Evolutionary conservation across 2,888 invertebrate species (phyloP).

Genomic region (Ellobium chinense): DNA sequence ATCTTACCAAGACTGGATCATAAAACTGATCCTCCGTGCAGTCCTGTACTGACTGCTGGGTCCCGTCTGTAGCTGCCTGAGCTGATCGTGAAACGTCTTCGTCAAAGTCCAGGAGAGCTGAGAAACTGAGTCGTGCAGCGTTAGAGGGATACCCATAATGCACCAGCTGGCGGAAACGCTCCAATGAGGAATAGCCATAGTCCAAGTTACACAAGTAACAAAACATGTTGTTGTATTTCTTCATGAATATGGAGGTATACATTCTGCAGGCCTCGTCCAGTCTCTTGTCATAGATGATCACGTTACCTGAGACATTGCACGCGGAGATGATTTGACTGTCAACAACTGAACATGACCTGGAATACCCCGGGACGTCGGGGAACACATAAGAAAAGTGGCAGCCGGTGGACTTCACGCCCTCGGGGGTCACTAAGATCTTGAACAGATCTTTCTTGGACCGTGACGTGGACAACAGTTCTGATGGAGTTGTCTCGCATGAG

Average conservation of each 20-base stretch:
- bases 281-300: constrained; percentile 37
- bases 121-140: constrained; percentile 4
- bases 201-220: constrained; percentile 50
- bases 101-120: constrained; percentile 25
- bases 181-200: no score
- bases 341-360: background rate
- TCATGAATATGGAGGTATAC: constrained; percentile 35
- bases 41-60: no score
- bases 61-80: no score
- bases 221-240: constrained; percentile 47
- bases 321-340: constrained; percentile 1
- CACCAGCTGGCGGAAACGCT: no score
- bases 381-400: background rate
- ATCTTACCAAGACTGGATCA: no score
- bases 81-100: background rate
- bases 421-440: background rate
- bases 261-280: constrained; percentile 45
- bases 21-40: no score
- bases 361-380: background rate
- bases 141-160: background rate
- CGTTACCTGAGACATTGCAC: constrained; percentile 50
- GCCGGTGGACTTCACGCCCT: background rate
- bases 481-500: background rate
- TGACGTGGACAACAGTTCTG: background rate
- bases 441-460: background rate